Evolutionary conservation across 2,888 invertebrate species (phyloP).

Genomic region (Drosophila incognita): DNA sequence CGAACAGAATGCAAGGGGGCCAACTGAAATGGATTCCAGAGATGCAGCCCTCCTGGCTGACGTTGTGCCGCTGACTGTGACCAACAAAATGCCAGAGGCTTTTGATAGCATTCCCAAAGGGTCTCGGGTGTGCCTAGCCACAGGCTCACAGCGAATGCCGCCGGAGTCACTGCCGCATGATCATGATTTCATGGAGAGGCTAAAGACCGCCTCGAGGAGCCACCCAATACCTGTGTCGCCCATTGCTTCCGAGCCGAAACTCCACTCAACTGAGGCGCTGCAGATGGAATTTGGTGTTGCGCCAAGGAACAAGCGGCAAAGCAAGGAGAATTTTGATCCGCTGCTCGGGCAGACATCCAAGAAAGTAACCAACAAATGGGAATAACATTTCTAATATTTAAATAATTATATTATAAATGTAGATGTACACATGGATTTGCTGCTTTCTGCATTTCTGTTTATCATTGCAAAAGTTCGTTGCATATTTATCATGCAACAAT

Average conservation of each 20-base stretch:
- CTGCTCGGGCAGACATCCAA: not conserved
- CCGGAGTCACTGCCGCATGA: too few relatives aligned
- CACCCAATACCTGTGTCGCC: not conserved
- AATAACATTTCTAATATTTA: too few relatives aligned
- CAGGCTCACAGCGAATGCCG: not conserved
- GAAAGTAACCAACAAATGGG: not conserved
- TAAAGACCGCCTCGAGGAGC: too few relatives aligned
- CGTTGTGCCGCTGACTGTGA: constrained; percentile 27
- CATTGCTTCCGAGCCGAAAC: not conserved
- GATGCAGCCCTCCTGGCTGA: constrained; percentile 39
- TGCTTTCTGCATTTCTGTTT: not conserved
- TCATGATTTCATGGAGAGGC: not conserved
- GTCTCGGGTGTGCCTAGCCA: too few relatives aligned
- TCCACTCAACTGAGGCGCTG: not conserved
- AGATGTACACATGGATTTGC: not conserved
- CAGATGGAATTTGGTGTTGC: not conserved
- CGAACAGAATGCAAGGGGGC: not conserved
- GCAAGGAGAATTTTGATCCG: not conserved
- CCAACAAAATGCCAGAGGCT: not conserved
- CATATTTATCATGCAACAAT: not conserved
- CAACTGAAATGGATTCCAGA: constrained; percentile 23
- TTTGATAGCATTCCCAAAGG: not conserved
- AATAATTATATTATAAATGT: not conserved
- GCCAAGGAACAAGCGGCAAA: not conserved
- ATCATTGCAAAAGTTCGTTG: not conserved